Evolutionary conservation across 1,140 invertebrate genomes (phyloP), one percentile per base, ranked within the genome.

Genomic region (Zaprionus lachaisei): DNA sequence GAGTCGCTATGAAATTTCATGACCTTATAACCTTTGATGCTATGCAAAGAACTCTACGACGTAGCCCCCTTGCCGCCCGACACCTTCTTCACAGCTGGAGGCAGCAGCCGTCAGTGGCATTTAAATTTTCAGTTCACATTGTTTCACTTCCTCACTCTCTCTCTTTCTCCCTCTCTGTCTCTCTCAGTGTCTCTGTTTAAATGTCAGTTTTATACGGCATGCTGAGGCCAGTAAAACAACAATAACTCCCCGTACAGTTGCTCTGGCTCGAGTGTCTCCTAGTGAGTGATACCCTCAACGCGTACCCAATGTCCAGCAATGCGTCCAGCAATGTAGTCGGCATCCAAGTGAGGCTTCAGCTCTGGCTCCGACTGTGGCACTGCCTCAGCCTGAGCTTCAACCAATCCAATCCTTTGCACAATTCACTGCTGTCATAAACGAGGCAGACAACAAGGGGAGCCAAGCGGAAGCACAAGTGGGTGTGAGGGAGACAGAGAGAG

Each of bases 141-240:
- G 49, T 56, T 56, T 56, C 54, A 56, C 26, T 24, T 11, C 4
- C 26, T 65, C 37, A 15, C 15, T 15, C n/a, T 15, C 11, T 37
- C 31, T 37, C n/a, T 3, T 2, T 9, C 31, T 31, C 1, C 2
- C 28, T 28, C 28, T 28, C 20, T 44, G 6, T 17, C 14, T 51
- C 24, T 31, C n/a, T 44, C 17, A 9, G 51, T 55, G 1, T 24
- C 20, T 14, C 15, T 12, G 26, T 67, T 84, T 70, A 73, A 83
- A 81, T 81, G 78, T 64, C 65, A 85, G 78, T 81, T 83, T 85
- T 83, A 84, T 83, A 68, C 54, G 68, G 64, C 63, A 72, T 76
- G 72, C 79, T 67, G 17, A 63, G 65, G 60, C 63, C 57, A 55
- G 69, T 62, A 70, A 75, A 75, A 38, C 28, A 63, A 44, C 49